Conservation (phyloP, 2,113 vertebrate species). For the Colossoma macropomum region DNA sequence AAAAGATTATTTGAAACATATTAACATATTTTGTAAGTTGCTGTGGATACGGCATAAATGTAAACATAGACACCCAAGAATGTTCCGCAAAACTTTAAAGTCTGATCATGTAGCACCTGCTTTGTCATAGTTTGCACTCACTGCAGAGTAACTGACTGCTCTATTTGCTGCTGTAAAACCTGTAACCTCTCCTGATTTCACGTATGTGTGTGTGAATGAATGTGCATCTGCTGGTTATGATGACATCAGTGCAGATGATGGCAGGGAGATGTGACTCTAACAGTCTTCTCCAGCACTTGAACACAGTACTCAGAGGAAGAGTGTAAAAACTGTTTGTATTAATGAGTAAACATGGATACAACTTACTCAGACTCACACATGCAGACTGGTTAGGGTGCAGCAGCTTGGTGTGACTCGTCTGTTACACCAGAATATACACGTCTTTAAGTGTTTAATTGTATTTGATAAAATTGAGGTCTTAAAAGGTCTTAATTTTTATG, state of each 20-base stretch:
- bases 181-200: background rate
- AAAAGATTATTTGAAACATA: background rate
- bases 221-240: background rate
- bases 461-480: no score
- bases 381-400: background rate
- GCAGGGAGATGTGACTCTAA: background rate
- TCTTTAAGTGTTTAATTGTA: no score
- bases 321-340: background rate
- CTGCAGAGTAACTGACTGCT: background rate
- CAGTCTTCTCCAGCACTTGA: background rate
- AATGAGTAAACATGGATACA: background rate
- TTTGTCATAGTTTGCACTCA: background rate
- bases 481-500: no score
- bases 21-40: no score
- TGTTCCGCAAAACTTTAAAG: background rate
- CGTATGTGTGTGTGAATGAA: background rate
- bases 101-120: background rate
- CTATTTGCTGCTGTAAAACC: slow-evolving; percentile 8
- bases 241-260: background rate
- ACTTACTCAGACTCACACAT: background rate
- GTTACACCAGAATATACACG: background rate
- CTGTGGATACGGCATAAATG: no score
- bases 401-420: background rate
- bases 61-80: background rate
- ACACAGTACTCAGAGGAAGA: background rate